These are phyloP conservation scores for Odocoileus virginianus DNA, from an alignment of 2,113 vertebrate species.

Conservation along the genomic window DNA sequence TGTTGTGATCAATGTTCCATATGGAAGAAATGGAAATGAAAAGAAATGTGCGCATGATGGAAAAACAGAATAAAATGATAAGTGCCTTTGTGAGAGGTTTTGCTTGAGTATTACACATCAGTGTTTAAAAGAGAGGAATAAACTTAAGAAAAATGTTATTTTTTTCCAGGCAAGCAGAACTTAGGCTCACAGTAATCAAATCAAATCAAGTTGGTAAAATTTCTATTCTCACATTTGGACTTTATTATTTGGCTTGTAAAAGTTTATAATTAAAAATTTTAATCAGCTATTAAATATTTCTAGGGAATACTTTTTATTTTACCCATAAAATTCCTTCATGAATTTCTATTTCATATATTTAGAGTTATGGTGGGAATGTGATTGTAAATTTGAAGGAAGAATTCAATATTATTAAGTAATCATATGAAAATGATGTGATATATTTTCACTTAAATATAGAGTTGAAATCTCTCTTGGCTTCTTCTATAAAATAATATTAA, in stretches of 20 bases:
- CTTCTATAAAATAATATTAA: slow-evolving; percentile 17
- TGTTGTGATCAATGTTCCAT: not conserved
- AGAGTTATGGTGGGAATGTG: slow-evolving; percentile 4
- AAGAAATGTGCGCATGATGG: not conserved
- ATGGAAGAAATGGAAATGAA: not conserved
- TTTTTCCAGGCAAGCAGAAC: not conserved
- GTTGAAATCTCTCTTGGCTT: not conserved
- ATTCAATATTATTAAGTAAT: slow-evolving; percentile 13
- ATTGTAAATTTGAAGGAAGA: slow-evolving; percentile 27
- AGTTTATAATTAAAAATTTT: not conserved
- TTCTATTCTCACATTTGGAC: not conserved
- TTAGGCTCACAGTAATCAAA: not conserved
- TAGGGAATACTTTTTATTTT: slow-evolving; percentile 23
- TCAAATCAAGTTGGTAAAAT: not conserved
- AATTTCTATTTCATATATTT: slow-evolving; percentile 28
- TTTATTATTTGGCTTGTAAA: slow-evolving; percentile 15
- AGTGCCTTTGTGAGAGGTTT: not conserved
- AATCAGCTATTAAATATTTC: not conserved
- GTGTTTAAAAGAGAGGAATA: not conserved
- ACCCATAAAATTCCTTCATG: not conserved
- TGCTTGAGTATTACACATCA: not conserved
- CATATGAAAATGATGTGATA: not conserved
- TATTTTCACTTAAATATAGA: not conserved
- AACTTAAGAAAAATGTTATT: not conserved
- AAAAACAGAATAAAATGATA: not conserved